Evolutionary conservation across 2,888 invertebrate species (phyloP), one percentile per base, ranked within the genome.

Genomic region (Eueremaeus valkanovi): DNA sequence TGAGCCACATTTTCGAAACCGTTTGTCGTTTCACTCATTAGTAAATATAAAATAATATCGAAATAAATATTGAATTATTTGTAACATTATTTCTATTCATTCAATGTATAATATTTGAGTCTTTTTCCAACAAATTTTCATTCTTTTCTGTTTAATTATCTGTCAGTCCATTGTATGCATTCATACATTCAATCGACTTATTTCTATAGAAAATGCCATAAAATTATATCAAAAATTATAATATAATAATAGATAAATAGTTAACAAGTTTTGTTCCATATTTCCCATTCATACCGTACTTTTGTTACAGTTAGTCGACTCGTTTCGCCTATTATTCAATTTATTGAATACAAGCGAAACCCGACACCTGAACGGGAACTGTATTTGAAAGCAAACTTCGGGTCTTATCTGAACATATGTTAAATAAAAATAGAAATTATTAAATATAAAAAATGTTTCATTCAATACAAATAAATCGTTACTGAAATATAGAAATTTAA

Each of bases 121-220:
- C 18, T 16, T 9, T 61, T 27, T 2, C 2, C 8, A 27, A n/a
- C 16, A 31, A 24, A 18, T 73, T 61, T 13, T 66, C 33, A 63
- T 40, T 31, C 21, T 27, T 40, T 31, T 31, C 18, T 73, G 33
- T 61, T 70, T 70, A 36, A 45, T 70, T 70, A 45, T 70, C 29
- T 33, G 42, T 11, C 33, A 36, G 18, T 70, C 21, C n/a, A 27
- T 70, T 6, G 24, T 27, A 73, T 55, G 58, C 72, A 72, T 72
- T 55, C 72, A 6, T 73, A 5, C 66, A 73, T 73, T 63, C 16
- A 73, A 36, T 45, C 55, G 49, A 36, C 58, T 58, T 58, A 58
- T 58, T 58, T 58, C 27, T 58, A 29, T 29, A 5, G 11, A 16
- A 58, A 58, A 58, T 13, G 24, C 58, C 11, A 58, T 58, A 29